These are phyloP conservation scores for Karalla daura DNA, from an alignment of 2,797 vertebrate species.

Conservation along the genomic window DNA sequence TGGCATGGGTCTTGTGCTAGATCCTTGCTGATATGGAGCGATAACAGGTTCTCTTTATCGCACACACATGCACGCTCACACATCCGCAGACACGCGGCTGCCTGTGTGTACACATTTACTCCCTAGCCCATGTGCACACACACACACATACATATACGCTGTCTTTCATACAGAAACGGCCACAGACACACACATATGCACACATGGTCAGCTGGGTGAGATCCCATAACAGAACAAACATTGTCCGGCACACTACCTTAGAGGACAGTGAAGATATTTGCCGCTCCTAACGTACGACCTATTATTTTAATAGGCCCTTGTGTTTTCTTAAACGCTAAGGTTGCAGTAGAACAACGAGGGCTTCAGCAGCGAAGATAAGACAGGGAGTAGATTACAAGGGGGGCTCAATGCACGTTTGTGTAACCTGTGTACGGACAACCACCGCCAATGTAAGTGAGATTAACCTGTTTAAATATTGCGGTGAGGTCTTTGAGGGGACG, in stretches of 20 bases:
- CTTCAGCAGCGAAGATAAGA: constrained; percentile 26
- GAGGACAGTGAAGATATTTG: constrained; percentile 44
- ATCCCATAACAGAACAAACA: constrained; percentile 69
- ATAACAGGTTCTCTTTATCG: constrained; percentile 52
- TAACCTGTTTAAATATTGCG: constrained; percentile 37
- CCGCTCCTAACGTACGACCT: constrained; percentile 22
- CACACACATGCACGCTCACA: constrained; percentile 29
- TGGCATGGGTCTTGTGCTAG: constrained; percentile 52
- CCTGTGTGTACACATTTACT: constrained; percentile 11
- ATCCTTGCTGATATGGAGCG: constrained; percentile 51
- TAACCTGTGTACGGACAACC: constrained; percentile 50
- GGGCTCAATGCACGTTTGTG: constrained; percentile 34
- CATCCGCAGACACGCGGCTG: constrained; percentile 39
- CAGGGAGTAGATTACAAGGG: constrained; percentile 38
- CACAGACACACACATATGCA: constrained; percentile 2
- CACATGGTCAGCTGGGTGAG: constrained; percentile 46
- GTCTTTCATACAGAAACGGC: constrained; percentile 28
- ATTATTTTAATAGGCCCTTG: constrained; percentile 44
- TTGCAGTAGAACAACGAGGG: constrained; percentile 50
- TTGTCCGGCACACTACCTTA: constrained; percentile 36
- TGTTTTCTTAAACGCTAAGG: constrained; percentile 56
- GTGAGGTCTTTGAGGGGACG: constrained; percentile 11
- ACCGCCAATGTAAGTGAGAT: constrained; percentile 38
- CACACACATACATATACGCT: constrained; percentile 3
- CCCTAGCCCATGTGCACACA: background rate